phyloP scores from a whole-genome alignment of 1,140 invertebrate genomes.

The Neomicropteryx cornuta region DNA sequence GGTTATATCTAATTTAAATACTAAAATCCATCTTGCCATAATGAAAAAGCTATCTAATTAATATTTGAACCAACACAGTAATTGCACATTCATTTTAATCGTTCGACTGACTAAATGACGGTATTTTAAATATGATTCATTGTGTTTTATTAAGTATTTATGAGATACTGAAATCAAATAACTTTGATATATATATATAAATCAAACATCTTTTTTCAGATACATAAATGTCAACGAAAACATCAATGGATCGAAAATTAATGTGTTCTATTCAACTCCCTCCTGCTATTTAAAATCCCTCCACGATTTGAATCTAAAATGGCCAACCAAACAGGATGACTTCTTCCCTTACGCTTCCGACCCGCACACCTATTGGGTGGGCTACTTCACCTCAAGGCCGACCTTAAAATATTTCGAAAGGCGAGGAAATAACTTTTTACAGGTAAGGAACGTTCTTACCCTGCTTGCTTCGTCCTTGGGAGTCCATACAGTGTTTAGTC shows the following conservation, averaged over 20 bases:
- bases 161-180: too few relatives aligned
- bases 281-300: slow-evolving; percentile 76
- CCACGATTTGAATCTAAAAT: slow-evolving; percentile 46
- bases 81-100: background rate
- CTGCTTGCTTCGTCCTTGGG: too few relatives aligned
- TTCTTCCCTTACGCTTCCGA: slow-evolving; percentile 90
- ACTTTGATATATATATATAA: slow-evolving; percentile 2
- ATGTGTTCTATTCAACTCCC: slow-evolving; percentile 83
- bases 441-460: too few relatives aligned
- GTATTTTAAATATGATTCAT: background rate
- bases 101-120: slow-evolving; percentile 2
- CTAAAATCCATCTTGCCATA: too few relatives aligned
- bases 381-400: slow-evolving; percentile 87
- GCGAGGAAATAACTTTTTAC: slow-evolving; percentile 66
- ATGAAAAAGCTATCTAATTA: background rate
- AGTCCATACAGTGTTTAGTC: too few relatives aligned
- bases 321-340: slow-evolving; percentile 65
- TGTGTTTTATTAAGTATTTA: too few relatives aligned
- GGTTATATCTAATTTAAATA: too few relatives aligned
- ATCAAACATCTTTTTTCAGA: slow-evolving; percentile 16
- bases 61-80: background rate
- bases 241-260: slow-evolving; percentile 49
- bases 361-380: slow-evolving; percentile 82
- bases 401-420: slow-evolving; percentile 73
- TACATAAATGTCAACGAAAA: slow-evolving; percentile 43